These are phyloP conservation scores for Clusia tigrina DNA, from an alignment of 2,888 invertebrate genomes.

Conservation along the genomic window DNA sequence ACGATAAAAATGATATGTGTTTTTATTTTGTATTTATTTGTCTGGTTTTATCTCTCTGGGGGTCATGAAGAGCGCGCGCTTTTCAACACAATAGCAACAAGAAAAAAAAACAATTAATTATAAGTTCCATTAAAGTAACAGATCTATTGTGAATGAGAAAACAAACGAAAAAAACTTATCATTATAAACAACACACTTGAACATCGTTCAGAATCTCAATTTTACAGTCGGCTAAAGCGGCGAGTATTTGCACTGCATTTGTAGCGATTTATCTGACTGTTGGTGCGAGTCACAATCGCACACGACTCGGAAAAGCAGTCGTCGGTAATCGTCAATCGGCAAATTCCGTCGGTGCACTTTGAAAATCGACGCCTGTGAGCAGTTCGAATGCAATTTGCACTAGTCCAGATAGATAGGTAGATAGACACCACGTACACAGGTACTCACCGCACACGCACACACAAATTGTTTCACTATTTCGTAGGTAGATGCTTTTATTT, in stretches of 20 bases:
- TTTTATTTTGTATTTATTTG: background rate
- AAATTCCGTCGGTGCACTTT: background rate
- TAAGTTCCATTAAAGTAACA: too few relatives aligned
- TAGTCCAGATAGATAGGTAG: background rate
- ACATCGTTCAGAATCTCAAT: too few relatives aligned
- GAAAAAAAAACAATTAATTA: too few relatives aligned
- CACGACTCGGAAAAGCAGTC: background rate
- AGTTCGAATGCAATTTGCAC: background rate
- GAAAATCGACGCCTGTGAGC: background rate
- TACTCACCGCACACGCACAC: background rate
- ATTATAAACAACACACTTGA: too few relatives aligned
- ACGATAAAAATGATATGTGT: background rate
- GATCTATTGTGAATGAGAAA: too few relatives aligned
- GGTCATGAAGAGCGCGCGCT: background rate
- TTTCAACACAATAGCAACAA: background rate
- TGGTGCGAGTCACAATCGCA: background rate
- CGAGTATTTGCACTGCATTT: too few relatives aligned
- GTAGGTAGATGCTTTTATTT: slow-evolving; percentile 4
- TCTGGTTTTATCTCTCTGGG: background rate
- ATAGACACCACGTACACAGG: background rate
- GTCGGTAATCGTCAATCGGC: background rate
- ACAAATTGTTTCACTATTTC: background rate
- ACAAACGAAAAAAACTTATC: too few relatives aligned
- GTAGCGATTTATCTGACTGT: background rate
- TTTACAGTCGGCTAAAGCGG: too few relatives aligned